Evolutionary conservation across 2,113 vertebrate genomes (phyloP).

Genomic region (Archocentrus centrarchus): DNA sequence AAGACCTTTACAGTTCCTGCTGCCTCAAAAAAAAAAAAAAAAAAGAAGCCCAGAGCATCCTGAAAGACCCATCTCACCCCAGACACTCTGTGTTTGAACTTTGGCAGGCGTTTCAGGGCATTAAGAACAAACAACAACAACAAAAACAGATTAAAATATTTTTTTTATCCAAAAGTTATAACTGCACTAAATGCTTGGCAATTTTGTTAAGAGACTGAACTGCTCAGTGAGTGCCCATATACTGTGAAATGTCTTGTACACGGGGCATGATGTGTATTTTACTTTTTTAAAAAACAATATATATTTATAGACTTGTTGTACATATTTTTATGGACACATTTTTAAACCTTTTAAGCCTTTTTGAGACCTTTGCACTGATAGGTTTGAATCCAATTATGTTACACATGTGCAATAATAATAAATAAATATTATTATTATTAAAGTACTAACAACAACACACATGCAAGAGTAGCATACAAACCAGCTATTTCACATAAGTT

Average conservation of each 20-base stretch:
- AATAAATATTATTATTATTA: not conserved
- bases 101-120: not conserved
- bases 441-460: too few species aligned
- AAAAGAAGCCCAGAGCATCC: not conserved
- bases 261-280: not conserved
- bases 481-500: too few species aligned
- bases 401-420: not conserved
- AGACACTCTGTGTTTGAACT: not conserved
- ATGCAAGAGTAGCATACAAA: too few species aligned
- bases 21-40: not conserved
- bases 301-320: too few species aligned
- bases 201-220: not conserved
- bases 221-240: not conserved
- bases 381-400: not conserved
- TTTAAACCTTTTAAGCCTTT: not conserved
- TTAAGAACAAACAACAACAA: too few species aligned
- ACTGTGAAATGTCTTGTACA: not conserved
- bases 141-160: not conserved
- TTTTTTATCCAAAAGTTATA: not conserved
- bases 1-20: not conserved
- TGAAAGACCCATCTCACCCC: not conserved
- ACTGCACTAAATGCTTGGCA: not conserved
- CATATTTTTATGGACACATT: too few species aligned
- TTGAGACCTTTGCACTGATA: not conserved
- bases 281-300: too few species aligned